phyloP scores from a whole-genome alignment of 2,888 invertebrate genomes.

The Melanostoma scalare region DNA sequence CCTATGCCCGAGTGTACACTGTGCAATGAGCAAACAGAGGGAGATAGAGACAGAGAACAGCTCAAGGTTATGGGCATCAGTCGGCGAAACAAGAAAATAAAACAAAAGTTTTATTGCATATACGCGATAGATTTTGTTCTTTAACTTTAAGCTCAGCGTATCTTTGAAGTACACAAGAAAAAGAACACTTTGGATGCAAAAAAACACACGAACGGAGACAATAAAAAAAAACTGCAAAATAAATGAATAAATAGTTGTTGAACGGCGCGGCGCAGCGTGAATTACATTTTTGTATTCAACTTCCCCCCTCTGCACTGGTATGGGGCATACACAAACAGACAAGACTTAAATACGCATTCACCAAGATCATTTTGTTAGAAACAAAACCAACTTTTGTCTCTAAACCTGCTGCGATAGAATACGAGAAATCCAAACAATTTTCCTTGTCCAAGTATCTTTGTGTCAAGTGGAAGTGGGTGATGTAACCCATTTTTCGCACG shows the following conservation, averaged over 20 bases:
- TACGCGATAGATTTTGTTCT: slow-evolving; percentile 35
- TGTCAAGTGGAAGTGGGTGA: slow-evolving; percentile 11
- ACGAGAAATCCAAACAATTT: slow-evolving; percentile 10
- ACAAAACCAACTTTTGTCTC: slow-evolving; percentile 13
- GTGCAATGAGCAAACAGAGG: slow-evolving; percentile 3
- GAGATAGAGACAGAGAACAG: slow-evolving; percentile 15
- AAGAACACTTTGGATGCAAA: slow-evolving; percentile 31
- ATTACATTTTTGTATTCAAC: slow-evolving; percentile 44
- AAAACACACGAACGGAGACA: slow-evolving; percentile 23
- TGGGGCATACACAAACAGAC: neutral
- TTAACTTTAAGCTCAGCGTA: slow-evolving; percentile 30
- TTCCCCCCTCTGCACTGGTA: slow-evolving; percentile 21
- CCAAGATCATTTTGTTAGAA: slow-evolving; percentile 29
- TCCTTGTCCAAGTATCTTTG: slow-evolving; percentile 25
- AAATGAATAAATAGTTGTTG: slow-evolving; percentile 64
- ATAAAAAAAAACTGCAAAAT: slow-evolving; percentile 45
- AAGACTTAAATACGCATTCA: slow-evolving; percentile 7
- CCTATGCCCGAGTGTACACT: neutral
- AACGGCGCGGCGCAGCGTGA: slow-evolving; percentile 57
- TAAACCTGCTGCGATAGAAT: neutral
- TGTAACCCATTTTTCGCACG: slow-evolving; percentile 69
- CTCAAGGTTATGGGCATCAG: slow-evolving; percentile 70
- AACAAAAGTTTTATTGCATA: slow-evolving; percentile 34
- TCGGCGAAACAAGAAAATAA: slow-evolving; percentile 25
- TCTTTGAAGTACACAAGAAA: slow-evolving; percentile 15